Percentiles rank a stretch among this genome's conserved stretches.
Evolutionary conservation across 1,140 invertebrate species (phyloP).

Genomic region (Gerris buenoi): DNA sequence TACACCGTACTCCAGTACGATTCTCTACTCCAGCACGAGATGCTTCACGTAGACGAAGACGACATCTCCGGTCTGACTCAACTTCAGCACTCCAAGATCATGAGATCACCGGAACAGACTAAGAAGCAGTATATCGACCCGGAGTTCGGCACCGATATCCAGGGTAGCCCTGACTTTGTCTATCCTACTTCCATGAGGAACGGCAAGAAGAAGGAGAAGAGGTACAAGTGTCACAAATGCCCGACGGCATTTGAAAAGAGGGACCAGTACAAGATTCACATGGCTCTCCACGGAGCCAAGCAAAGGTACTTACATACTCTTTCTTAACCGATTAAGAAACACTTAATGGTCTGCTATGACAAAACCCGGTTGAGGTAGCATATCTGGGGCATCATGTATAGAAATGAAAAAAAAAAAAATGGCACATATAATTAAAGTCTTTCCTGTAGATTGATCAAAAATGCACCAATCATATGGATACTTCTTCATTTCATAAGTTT

Average conservation of each 20-base stretch:
- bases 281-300: constrained; percentile 65
- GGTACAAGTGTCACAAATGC: constrained; percentile 71
- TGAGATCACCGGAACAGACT: background rate
- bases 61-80: constrained; percentile 7
- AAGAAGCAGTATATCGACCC: constrained; percentile 34
- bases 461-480: no score
- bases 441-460: no score
- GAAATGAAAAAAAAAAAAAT: no score
- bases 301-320: constrained; percentile 43
- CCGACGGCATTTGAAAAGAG: constrained; percentile 75
- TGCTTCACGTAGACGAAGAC: constrained; percentile 34
- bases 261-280: constrained; percentile 68
- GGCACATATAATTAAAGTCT: no score
- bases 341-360: no score
- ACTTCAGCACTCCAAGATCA: constrained; percentile 16
- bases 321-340: no score
- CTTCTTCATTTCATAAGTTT: no score
- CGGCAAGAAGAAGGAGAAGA: constrained; percentile 54
- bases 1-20: constrained; percentile 64
- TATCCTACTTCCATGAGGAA: constrained; percentile 60
- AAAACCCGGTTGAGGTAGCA: no score
- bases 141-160: constrained; percentile 47
- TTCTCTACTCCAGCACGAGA: constrained; percentile 57
- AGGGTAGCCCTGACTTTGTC: constrained; percentile 57
- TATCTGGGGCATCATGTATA: no score